Conservation (phyloP, 2,113 vertebrate species). For the Cisticola juncidis region DNA sequence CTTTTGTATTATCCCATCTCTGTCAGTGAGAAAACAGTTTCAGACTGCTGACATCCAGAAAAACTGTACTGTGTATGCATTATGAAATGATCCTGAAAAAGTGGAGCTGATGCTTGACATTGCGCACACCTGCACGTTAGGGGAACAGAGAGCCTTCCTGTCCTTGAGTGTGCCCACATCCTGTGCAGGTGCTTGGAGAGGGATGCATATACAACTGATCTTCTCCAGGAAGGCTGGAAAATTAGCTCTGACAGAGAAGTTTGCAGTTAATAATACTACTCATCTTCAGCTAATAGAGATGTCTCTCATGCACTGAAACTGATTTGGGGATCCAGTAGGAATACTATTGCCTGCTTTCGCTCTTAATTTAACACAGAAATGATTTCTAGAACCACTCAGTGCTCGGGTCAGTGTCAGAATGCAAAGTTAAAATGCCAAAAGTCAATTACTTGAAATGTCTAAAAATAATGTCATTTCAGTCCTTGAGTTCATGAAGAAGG, state of each 20-base stretch:
- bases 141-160: conserved; percentile 61
- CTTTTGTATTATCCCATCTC: neutral
- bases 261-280: neutral
- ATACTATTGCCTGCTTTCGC: neutral
- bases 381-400: neutral
- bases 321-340: neutral
- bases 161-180: conserved; percentile 64
- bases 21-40: neutral
- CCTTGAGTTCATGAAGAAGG: neutral
- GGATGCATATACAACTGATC: neutral
- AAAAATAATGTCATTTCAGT: neutral
- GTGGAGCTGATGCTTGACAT: conserved; percentile 38
- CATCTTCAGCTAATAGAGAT: neutral
- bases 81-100: conserved; percentile 47
- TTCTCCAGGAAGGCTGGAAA: conserved; percentile 32
- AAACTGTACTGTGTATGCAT: neutral
- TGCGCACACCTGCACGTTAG: conserved; percentile 45
- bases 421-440: neutral
- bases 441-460: neutral
- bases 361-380: neutral
- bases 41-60: conserved; percentile 32
- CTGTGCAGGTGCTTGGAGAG: conserved; percentile 59
- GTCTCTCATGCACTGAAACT: neutral
- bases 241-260: conserved; percentile 27
- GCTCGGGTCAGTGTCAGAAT: neutral